Percentiles rank a stretch among this genome's conserved stretches.
phyloP scores from a whole-genome alignment of 2,797 vertebrate genomes.

The Mionectes olivaceus region DNA sequence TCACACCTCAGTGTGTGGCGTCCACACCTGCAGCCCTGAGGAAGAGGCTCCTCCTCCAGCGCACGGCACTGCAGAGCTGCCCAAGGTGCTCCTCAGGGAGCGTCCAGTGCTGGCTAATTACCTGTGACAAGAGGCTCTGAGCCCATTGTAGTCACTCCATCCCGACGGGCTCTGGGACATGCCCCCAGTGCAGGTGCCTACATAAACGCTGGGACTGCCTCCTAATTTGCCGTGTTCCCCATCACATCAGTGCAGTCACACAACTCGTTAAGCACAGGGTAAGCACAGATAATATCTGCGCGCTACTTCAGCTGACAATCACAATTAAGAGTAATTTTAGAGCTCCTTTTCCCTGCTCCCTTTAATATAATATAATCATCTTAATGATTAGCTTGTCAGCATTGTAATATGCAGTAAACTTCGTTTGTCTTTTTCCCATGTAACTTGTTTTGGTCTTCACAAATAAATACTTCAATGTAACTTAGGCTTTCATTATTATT shows the following conservation, averaged over 20 bases:
- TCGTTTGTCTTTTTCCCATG: not conserved
- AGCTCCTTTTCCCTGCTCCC: not conserved
- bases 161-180: not conserved
- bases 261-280: not conserved
- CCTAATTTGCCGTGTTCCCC: not conserved
- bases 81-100: conserved; percentile 1
- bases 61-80: not conserved
- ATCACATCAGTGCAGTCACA: not conserved
- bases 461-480: not conserved
- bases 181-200: not conserved
- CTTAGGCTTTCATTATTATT: not conserved
- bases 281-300: not conserved
- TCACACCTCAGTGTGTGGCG: conserved; percentile 2
- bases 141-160: not conserved
- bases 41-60: conserved; percentile 6
- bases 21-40: conserved; percentile 37
- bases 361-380: not conserved
- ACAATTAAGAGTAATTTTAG: conserved; percentile 21
- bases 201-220: not conserved
- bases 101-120: not conserved
- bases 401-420: not conserved
- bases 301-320: not conserved
- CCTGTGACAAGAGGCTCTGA: not conserved
- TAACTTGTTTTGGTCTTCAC: not conserved
- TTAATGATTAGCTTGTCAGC: not conserved